Conservation (phyloP, 1,140 invertebrate species). For the Nymphalis io region DNA sequence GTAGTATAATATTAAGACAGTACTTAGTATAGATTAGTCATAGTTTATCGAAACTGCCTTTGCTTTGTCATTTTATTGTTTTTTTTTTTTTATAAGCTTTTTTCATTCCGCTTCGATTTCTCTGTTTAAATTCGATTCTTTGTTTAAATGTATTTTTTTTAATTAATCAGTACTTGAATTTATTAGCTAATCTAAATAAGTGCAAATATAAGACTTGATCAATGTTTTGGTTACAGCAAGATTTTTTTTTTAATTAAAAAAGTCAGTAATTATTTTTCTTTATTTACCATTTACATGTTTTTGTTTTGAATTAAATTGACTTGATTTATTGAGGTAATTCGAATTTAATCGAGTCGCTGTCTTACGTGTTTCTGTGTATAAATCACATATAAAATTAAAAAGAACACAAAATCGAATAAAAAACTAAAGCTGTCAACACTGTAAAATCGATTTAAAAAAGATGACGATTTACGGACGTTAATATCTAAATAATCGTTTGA, state of each 20-base stretch:
- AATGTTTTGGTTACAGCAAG: background rate
- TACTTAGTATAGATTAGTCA: constrained; percentile 2
- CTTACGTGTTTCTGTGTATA: no score
- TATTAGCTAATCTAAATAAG: background rate
- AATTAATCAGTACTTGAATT: background rate
- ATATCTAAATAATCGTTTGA: no score
- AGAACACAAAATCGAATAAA: no score
- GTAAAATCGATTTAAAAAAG: no score
- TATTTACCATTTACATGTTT: background rate
- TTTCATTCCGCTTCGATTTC: background rate
- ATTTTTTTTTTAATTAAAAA: background rate
- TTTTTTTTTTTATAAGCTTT: no score
- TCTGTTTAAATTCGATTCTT: background rate
- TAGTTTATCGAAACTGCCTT: background rate
- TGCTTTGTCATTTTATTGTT: background rate
- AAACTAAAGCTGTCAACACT: no score
- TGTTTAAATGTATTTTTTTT: background rate
- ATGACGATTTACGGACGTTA: no score
- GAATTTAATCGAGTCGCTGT: no score
- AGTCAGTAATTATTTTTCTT: background rate
- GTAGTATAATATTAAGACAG: background rate
- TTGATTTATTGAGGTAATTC: background rate
- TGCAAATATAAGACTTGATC: background rate
- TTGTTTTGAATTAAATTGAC: background rate
- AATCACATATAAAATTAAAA: no score